Evolutionary conservation across 2,797 vertebrate genomes (phyloP).

Genomic region (Hirundo rustica): DNA sequence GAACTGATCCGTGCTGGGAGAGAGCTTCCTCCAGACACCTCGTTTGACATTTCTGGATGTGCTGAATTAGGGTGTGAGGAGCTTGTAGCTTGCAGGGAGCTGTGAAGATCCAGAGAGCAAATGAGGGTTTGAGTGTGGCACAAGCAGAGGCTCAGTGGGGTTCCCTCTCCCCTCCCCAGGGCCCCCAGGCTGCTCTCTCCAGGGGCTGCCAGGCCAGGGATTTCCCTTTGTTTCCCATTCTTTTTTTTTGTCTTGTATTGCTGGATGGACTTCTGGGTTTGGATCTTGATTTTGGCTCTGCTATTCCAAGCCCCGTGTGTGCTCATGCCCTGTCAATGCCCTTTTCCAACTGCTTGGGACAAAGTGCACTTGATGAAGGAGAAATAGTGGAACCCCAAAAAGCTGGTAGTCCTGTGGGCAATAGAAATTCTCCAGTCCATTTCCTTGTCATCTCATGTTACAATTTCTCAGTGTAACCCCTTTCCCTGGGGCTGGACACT

Average conservation of each 20-base stretch:
- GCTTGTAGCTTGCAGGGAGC: background rate
- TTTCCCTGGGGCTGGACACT: background rate
- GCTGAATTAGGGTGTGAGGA: background rate
- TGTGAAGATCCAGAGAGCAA: background rate
- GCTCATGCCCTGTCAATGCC: background rate
- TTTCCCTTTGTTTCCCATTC: background rate
- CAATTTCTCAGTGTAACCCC: background rate
- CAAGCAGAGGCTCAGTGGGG: background rate
- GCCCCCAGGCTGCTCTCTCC: accelerated
- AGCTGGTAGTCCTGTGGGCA: background rate
- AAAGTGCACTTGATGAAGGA: background rate
- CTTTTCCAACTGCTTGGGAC: background rate
- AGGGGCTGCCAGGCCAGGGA: background rate
- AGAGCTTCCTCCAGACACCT: background rate
- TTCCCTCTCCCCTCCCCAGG: accelerated
- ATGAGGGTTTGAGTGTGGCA: background rate
- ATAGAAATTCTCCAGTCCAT: background rate
- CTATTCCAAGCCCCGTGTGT: background rate
- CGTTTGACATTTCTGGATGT: background rate
- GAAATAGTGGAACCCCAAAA: background rate
- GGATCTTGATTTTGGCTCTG: background rate
- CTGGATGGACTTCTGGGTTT: background rate
- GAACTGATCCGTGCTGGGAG: background rate
- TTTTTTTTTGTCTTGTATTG: background rate
- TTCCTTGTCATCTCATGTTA: background rate